Evolutionary conservation across 2,113 vertebrate genomes (phyloP).

Genomic region (Puntigrus tetrazona): DNA sequence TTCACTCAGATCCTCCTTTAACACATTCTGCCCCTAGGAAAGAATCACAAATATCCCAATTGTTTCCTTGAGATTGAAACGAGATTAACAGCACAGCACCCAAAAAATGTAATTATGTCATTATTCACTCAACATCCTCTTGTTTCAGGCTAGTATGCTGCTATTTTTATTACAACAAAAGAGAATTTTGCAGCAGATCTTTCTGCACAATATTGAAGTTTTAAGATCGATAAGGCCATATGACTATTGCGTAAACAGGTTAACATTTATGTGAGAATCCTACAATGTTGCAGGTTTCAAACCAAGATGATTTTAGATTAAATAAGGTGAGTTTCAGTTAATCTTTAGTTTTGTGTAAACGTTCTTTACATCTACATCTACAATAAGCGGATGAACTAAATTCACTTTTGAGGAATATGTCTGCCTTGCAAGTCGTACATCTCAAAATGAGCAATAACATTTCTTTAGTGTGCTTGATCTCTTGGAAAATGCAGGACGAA

Average conservation of each 20-base stretch:
- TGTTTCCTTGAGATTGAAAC: background rate
- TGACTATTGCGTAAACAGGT: background rate
- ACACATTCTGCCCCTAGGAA: background rate
- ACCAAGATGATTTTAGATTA: background rate
- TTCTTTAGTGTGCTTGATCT: background rate
- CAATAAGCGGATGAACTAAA: background rate
- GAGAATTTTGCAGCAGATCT: background rate
- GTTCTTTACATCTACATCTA: too few relatives aligned
- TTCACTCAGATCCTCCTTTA: slow-evolving; percentile 50
- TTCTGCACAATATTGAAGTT: background rate
- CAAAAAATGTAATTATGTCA: background rate
- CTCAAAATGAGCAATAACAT: slow-evolving; percentile 9
- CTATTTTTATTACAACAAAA: background rate
- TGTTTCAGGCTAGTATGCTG: background rate
- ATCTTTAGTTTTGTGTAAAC: too few relatives aligned
- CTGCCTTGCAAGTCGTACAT: background rate
- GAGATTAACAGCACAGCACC: background rate
- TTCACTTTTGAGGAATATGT: background rate
- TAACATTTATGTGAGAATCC: background rate
- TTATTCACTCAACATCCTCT: background rate
- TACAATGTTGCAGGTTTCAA: background rate
- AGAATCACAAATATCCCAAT: background rate
- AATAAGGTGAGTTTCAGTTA: too few relatives aligned
- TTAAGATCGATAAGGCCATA: background rate
- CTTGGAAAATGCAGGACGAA: background rate